These are phyloP conservation scores for Nipponacmea schrenckii DNA, from an alignment of 2,888 invertebrate species.

Conservation along the genomic window DNA sequence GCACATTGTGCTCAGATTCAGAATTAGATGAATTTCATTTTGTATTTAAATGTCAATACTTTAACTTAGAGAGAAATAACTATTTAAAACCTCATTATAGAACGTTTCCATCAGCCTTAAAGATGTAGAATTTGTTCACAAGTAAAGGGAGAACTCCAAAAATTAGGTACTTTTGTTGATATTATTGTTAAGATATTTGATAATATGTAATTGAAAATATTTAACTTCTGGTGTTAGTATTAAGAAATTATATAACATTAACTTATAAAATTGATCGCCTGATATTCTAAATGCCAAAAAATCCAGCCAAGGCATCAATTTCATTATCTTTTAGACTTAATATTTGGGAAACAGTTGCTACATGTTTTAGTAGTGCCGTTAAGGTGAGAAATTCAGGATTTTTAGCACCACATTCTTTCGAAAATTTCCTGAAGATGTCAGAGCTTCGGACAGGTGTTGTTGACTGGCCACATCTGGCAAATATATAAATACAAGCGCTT, in stretches of 20 bases:
- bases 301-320: slow-evolving; percentile 2
- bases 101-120: neutral
- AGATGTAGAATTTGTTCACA: neutral
- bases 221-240: neutral
- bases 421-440: neutral
- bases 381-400: neutral
- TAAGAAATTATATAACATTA: too few relatives aligned
- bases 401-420: neutral
- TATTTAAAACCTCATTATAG: neutral
- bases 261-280: too few relatives aligned
- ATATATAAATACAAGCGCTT: slow-evolving; percentile 1
- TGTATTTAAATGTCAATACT: neutral
- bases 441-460: neutral
- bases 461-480: neutral
- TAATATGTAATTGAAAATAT: neutral
- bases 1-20: neutral
- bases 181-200: neutral
- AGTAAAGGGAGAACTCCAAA: neutral
- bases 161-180: neutral
- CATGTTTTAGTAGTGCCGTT: neutral
- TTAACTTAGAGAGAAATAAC: neutral
- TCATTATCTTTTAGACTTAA: neutral
- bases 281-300: neutral
- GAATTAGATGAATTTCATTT: neutral
- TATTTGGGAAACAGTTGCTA: neutral